A percentile compares a stretch with the other conserved stretches of the same genome.
Evolutionary conservation across 2,888 invertebrate genomes (phyloP).

Genomic region (Lamellibrachia columna): DNA sequence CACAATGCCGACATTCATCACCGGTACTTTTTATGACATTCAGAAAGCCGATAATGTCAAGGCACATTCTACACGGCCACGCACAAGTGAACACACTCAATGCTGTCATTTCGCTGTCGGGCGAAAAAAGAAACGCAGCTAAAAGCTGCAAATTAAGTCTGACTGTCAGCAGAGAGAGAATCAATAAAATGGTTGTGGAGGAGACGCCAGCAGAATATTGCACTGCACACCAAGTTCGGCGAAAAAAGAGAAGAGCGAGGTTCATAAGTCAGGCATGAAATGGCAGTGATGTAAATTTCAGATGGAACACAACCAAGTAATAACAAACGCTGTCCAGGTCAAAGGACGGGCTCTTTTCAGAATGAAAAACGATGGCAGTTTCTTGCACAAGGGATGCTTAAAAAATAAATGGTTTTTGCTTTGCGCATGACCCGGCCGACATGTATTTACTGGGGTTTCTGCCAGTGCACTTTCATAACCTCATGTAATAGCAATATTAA

Average conservation of each 20-base stretch:
- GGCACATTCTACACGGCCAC: not conserved
- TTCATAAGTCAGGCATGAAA: not conserved
- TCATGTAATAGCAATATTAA: no score
- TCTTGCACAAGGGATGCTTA: not conserved
- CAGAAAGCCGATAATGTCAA: not conserved
- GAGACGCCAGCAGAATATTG: not conserved
- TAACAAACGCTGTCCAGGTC: not conserved
- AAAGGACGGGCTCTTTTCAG: not conserved
- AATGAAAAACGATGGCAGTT: not conserved
- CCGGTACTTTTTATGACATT: not conserved
- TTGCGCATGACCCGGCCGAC: not conserved
- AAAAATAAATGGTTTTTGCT: not conserved
- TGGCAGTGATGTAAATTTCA: not conserved
- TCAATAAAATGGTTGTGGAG: not conserved
- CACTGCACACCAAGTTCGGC: not conserved
- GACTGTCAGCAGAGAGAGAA: not conserved
- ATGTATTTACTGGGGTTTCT: not conserved
- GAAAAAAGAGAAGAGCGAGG: not conserved
- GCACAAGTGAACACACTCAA: not conserved
- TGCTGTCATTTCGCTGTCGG: slow-evolving; percentile 14
- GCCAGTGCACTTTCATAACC: not conserved
- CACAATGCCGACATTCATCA: not conserved
- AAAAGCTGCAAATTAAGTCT: slow-evolving; percentile 16
- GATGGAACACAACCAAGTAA: not conserved
- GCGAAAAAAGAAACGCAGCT: not conserved